Evolutionary conservation across 2,888 invertebrate genomes (phyloP).

Genomic region (Apotomis turbidana): DNA sequence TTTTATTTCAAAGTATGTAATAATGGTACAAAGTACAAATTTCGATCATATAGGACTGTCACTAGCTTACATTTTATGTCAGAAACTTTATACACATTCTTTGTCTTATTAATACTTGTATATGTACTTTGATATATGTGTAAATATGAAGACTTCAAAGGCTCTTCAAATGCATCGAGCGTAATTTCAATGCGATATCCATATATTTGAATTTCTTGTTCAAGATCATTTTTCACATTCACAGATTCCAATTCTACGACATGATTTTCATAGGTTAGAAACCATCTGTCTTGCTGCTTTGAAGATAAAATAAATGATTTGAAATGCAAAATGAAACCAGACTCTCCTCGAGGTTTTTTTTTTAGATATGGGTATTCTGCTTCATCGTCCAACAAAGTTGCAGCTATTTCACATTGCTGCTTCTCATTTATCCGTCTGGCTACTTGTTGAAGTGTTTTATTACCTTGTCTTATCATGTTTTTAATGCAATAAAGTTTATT

Average conservation of each 20-base stretch:
- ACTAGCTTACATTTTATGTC: background rate
- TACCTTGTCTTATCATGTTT: constrained; percentile 4
- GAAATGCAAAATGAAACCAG: too few relatives aligned
- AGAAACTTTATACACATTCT: background rate
- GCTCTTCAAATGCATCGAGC: constrained; percentile 1
- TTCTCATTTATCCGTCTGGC: background rate
- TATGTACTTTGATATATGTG: background rate
- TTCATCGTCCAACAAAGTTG: too few relatives aligned
- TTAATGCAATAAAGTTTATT: constrained; percentile 16
- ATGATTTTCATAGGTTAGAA: constrained; percentile 3
- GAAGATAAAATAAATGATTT: too few relatives aligned
- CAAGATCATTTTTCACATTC: too few relatives aligned
- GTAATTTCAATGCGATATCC: constrained; percentile 1
- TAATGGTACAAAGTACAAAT: constrained; percentile 5
- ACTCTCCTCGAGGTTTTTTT: too few relatives aligned
- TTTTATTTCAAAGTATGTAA: background rate
- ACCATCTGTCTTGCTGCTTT: background rate
- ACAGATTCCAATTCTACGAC: constrained; percentile 3
- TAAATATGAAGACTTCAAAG: constrained; percentile 1
- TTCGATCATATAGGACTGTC: background rate
- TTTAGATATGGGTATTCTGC: too few relatives aligned
- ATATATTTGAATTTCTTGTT: background rate
- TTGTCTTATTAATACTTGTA: background rate
- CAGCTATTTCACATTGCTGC: too few relatives aligned
- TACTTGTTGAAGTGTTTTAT: background rate